A percentile compares a stretch with the other conserved stretches of the same genome.
Conservation (phyloP, 2,888 invertebrate species). For the Aleiodes testaceus region DNA sequence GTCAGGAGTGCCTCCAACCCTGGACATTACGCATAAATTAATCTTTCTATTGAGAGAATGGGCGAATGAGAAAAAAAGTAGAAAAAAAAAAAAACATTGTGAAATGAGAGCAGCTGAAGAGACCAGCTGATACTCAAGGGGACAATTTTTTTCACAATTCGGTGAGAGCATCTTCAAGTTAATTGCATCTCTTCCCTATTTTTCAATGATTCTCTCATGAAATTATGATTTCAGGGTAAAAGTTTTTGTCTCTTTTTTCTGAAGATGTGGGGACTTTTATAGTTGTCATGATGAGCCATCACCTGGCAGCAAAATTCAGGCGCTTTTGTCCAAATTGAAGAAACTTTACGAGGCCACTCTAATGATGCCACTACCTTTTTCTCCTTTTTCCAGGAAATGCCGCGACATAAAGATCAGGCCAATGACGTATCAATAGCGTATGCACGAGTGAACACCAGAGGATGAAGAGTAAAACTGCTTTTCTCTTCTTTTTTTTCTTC, state of each 20-base stretch:
- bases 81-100: conserved; percentile 31
- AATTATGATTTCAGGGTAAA: conserved; percentile 5
- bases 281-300: conserved; percentile 55
- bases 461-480: conserved; percentile 47
- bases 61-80: background rate
- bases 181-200: conserved; percentile 20
- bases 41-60: conserved; percentile 46
- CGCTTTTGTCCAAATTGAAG: conserved; percentile 47
- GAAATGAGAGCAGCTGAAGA: conserved; percentile 45
- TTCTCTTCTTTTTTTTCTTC: conserved; percentile 42
- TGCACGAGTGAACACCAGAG: conserved; percentile 54
- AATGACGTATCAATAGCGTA: conserved; percentile 46
- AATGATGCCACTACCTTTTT: conserved; percentile 50
- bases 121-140: conserved; percentile 35
- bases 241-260: too few relatives aligned
- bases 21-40: conserved; percentile 64
- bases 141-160: conserved; percentile 34
- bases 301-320: conserved; percentile 48
- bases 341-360: conserved; percentile 54
- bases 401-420: conserved; percentile 33
- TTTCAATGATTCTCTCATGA: background rate
- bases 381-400: conserved; percentile 39
- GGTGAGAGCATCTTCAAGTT: conserved; percentile 33
- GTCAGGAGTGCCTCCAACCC: conserved; percentile 52
- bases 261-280: conserved; percentile 48